Conservation (phyloP, 1,140 invertebrate species). For the Drosophila nasuta region DNA sequence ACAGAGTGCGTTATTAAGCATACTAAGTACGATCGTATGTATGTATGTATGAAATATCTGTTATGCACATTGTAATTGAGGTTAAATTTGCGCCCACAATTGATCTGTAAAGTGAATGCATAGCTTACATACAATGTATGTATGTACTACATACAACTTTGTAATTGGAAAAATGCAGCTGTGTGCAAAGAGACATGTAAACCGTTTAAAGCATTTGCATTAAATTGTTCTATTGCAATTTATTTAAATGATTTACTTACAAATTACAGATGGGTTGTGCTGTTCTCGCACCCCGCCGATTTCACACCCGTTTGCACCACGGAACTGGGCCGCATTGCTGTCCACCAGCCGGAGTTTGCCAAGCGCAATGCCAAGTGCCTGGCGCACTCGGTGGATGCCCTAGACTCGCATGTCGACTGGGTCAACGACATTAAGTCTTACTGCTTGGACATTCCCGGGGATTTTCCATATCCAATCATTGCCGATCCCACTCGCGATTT, state of each 20-base stretch:
- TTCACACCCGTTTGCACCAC: conserved; percentile 98
- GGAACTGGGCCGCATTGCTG: conserved; percentile 92
- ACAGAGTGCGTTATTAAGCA: not conserved
- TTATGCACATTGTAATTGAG: not conserved
- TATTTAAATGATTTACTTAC: not conserved
- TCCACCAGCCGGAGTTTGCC: conserved; percentile 90
- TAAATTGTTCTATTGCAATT: not conserved
- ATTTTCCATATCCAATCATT: conserved; percentile 95
- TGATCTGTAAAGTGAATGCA: not conserved
- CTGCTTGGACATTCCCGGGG: conserved; percentile 88
- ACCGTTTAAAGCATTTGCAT: not conserved
- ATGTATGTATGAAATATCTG: not conserved
- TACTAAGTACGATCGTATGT: not conserved
- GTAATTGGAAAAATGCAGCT: too few relatives aligned
- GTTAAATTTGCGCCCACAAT: not conserved
- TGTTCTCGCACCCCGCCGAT: conserved; percentile 97
- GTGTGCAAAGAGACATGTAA: not conserved
- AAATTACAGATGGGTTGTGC: conserved; percentile 91
- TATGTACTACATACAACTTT: not conserved
- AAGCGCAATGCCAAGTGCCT: conserved; percentile 93
- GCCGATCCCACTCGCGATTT: conserved; percentile 92
- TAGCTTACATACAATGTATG: not conserved
- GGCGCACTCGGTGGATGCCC: conserved; percentile 94
- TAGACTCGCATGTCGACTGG: conserved; percentile 92
- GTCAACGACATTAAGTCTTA: conserved; percentile 92